Evolutionary conservation across 2,113 vertebrate species (phyloP).

Genomic region (Diadophis punctatus): DNA sequence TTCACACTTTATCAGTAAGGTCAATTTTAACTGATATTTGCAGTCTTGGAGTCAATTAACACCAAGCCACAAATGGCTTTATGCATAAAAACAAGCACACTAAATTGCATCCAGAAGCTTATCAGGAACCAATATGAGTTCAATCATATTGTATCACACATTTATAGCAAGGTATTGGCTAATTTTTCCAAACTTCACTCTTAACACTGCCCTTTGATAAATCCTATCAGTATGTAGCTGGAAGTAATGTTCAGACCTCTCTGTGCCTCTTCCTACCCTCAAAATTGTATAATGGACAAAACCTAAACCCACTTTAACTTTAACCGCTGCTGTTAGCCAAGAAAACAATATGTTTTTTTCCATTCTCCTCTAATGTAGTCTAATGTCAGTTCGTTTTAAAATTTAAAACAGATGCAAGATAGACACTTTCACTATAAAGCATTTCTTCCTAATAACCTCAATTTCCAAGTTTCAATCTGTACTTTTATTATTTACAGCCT

Average conservation of each 20-base stretch:
- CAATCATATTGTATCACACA: background rate
- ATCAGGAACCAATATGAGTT: background rate
- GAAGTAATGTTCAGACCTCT: background rate
- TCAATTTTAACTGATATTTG: background rate
- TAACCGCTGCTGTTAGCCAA: background rate
- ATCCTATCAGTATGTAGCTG: background rate
- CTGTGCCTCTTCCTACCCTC: background rate
- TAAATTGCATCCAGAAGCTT: background rate
- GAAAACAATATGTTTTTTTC: background rate
- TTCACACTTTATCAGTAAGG: background rate
- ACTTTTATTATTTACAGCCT: background rate
- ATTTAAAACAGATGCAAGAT: background rate
- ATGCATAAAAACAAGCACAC: background rate
- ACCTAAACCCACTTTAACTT: background rate
- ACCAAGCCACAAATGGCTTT: background rate
- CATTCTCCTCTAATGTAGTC: background rate
- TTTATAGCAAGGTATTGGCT: background rate
- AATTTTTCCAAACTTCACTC: background rate
- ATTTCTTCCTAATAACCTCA: background rate
- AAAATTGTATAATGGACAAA: background rate
- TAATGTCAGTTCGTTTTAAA: background rate
- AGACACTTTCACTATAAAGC: background rate
- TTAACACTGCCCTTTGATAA: background rate
- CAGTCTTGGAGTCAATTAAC: background rate
- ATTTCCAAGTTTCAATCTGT: background rate